These are phyloP conservation scores for Drosophila meridiana DNA, from an alignment of 2,888 invertebrate genomes.

Conservation along the genomic window DNA sequence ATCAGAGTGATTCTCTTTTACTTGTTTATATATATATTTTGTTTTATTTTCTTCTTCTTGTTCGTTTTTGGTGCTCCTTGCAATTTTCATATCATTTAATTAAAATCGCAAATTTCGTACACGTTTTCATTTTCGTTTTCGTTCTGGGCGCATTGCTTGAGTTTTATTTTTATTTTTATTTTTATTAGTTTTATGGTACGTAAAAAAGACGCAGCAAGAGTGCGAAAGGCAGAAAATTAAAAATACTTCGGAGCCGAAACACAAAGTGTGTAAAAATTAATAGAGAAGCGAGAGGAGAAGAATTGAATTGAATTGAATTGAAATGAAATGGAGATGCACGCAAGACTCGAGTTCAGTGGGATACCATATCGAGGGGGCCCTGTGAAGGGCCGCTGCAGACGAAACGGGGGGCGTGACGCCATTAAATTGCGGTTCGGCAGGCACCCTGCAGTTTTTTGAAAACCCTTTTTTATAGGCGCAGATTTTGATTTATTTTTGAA, in stretches of 20 bases:
- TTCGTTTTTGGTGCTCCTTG: constrained; percentile 57
- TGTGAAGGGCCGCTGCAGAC: not conserved
- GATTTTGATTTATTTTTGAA: constrained; percentile 50
- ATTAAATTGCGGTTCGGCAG: constrained; percentile 66
- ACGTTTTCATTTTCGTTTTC: constrained; percentile 79
- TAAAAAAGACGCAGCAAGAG: constrained; percentile 67
- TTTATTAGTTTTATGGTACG: constrained; percentile 18
- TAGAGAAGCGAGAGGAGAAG: not conserved
- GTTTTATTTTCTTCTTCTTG: constrained; percentile 43
- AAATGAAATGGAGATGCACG: constrained; percentile 29
- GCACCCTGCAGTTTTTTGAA: constrained; percentile 27
- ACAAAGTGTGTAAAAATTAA: constrained; percentile 46
- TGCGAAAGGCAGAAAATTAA: constrained; percentile 80
- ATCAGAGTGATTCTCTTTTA: not conserved
- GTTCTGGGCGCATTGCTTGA: constrained; percentile 48
- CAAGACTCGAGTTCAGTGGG: constrained; percentile 9
- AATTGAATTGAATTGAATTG: constrained; percentile 56
- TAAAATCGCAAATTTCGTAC: constrained; percentile 80
- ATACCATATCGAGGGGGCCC: constrained; percentile 1
- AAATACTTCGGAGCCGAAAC: constrained; percentile 69
- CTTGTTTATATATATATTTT: not conserved
- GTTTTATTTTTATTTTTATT: constrained; percentile 71
- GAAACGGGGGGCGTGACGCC: constrained; percentile 78
- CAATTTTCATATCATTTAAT: constrained; percentile 81
- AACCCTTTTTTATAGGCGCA: constrained; percentile 24